A percentile compares a stretch with the other conserved stretches of the same genome.
Conservation (phyloP, 2,113 vertebrate genomes). For the Arenaria interpres region DNA sequence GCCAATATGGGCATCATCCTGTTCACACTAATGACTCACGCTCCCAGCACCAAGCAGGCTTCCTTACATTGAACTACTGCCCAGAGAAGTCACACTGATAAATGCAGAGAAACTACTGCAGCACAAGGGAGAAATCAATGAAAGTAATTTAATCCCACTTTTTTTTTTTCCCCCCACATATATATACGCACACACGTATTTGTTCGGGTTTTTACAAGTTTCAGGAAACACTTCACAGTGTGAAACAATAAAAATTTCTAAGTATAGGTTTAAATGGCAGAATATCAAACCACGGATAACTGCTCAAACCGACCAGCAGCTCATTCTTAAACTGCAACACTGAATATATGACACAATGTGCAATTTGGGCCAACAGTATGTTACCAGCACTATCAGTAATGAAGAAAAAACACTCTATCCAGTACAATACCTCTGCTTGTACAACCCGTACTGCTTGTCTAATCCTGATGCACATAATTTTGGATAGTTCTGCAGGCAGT, state of each 20-base stretch:
- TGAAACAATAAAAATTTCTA: not conserved
- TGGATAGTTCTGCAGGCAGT: not conserved
- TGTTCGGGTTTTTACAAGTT: not conserved
- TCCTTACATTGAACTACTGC: not conserved
- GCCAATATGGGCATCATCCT: slow-evolving; percentile 6
- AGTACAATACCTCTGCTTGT: not conserved
- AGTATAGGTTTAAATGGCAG: not conserved
- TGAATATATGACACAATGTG: not conserved
- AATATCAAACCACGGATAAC: not conserved
- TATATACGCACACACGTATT: no score
- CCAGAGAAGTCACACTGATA: not conserved
- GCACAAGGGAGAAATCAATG: not conserved
- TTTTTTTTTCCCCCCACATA: not conserved
- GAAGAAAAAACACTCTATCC: not conserved
- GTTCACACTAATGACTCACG: slow-evolving; percentile 27
- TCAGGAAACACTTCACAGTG: not conserved
- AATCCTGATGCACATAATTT: not conserved
- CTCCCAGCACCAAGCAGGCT: not conserved
- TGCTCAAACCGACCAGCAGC: not conserved
- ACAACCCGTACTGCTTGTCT: not conserved
- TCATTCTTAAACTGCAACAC: not conserved
- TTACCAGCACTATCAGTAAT: not conserved
- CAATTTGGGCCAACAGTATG: not conserved
- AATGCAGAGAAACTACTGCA: not conserved
- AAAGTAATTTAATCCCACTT: not conserved